Conservation (phyloP, 2,797 vertebrate species). For the Ctenopoma multispine region DNA sequence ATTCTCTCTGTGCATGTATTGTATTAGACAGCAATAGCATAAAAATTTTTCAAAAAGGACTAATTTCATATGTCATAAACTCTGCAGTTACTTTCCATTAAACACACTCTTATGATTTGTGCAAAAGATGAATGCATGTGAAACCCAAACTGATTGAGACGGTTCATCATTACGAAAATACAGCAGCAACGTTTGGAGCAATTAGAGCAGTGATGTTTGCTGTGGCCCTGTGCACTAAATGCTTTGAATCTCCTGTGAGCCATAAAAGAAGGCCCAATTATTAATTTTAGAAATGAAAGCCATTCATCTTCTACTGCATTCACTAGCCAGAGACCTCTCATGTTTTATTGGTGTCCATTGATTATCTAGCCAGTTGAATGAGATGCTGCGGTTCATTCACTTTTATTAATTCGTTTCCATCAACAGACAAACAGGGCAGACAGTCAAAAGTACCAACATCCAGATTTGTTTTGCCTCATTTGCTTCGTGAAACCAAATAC, state of each 20-base stretch:
- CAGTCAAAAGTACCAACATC: background rate
- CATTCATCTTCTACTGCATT: constrained; percentile 43
- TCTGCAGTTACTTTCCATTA: background rate
- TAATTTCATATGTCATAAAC: background rate
- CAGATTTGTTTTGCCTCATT: constrained; percentile 21
- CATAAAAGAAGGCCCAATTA: constrained; percentile 23
- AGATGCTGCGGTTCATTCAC: constrained; percentile 21
- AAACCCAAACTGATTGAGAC: background rate
- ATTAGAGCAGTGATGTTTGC: background rate
- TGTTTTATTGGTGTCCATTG: constrained; percentile 34
- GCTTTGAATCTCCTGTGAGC: constrained; percentile 23
- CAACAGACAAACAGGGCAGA: background rate
- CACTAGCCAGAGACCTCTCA: background rate
- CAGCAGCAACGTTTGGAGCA: constrained; percentile 1
- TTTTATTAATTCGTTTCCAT: constrained; percentile 6
- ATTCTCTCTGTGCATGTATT: background rate
- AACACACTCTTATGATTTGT: background rate
- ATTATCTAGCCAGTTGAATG: constrained; percentile 25
- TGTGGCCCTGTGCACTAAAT: constrained; percentile 2
- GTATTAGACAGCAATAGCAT: background rate
- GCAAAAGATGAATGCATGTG: background rate
- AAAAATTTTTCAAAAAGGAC: too few relatives aligned
- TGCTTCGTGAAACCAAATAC: constrained; percentile 5
- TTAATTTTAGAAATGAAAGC: constrained; percentile 51
- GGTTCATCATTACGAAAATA: background rate